Evolutionary conservation across 2,113 vertebrate species (phyloP).

Genomic region (Microtus oregoni): DNA sequence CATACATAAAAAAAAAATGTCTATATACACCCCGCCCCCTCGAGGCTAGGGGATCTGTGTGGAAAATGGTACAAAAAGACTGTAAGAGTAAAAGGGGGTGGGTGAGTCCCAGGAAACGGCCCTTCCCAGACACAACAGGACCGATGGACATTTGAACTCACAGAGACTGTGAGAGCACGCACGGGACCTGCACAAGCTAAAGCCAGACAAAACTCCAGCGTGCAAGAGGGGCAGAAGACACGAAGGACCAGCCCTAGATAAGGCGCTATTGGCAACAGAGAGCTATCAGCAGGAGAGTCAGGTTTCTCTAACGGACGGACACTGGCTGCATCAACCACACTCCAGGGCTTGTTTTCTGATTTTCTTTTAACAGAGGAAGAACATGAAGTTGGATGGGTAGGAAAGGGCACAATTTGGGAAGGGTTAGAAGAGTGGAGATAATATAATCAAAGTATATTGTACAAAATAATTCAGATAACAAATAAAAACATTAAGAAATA

Average conservation of each 20-base stretch:
- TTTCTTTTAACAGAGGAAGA: not conserved
- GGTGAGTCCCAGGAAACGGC: not conserved
- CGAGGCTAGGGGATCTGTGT: not conserved
- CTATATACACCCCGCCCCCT: not conserved
- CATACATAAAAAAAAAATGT: not conserved
- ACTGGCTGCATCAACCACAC: not conserved
- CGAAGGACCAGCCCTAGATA: not conserved
- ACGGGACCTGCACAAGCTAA: not conserved
- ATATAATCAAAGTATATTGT: not conserved
- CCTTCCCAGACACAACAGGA: not conserved
- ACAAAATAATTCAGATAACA: not conserved
- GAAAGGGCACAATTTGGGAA: not conserved
- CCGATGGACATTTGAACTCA: not conserved
- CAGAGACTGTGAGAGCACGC: not conserved
- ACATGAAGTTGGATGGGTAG: not conserved
- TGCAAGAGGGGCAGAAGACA: not conserved
- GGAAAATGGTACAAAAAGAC: not conserved
- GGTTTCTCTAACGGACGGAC: not conserved
- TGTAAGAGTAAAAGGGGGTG: not conserved
- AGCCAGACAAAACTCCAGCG: not conserved
- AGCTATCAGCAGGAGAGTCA: not conserved
- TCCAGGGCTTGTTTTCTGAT: not conserved
- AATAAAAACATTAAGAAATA: not conserved
- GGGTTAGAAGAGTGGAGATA: not conserved
- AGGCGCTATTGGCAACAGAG: not conserved